Conservation (phyloP, 2,888 invertebrate genomes). For the Heliconius ismenius region DNA sequence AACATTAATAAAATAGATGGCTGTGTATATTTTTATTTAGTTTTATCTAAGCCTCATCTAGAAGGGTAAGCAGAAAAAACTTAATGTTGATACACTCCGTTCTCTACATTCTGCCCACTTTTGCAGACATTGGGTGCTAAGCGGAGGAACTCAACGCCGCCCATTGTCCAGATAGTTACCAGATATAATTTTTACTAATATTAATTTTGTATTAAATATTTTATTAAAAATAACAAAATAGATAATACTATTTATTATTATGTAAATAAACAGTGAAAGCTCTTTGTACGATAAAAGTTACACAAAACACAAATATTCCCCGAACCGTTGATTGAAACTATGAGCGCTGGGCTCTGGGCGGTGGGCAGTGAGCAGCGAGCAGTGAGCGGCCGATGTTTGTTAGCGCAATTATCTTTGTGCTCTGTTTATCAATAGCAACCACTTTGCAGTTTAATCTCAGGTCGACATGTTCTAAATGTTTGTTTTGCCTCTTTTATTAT, state of each 20-base stretch:
- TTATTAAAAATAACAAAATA: not conserved
- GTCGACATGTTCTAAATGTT: conserved; percentile 11
- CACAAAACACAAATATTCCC: conserved; percentile 16
- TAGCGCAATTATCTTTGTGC: conserved; percentile 31
- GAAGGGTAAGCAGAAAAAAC: not conserved
- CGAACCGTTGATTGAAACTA: conserved; percentile 31
- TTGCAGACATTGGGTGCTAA: not conserved
- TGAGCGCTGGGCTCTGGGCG: conserved; percentile 22
- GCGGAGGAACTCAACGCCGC: not conserved
- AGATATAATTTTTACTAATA: not conserved
- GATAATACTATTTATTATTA: not conserved
- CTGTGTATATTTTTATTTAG: not conserved
- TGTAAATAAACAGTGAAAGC: not conserved
- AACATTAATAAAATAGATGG: not conserved
- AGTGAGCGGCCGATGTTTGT: conserved; percentile 31
- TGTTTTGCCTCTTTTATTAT: not conserved
- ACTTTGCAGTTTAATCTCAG: conserved; percentile 27
- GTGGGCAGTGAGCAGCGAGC: conserved; percentile 6
- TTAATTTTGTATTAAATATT: not conserved
- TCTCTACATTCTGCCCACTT: not conserved
- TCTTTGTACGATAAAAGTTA: conserved; percentile 2
- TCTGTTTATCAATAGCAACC: conserved; percentile 32
- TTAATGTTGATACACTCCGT: not conserved
- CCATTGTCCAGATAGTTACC: not conserved
- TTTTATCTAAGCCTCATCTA: not conserved